phyloP scores from a whole-genome alignment of 2,113 vertebrate species.

The Neotragus moschatus region DNA sequence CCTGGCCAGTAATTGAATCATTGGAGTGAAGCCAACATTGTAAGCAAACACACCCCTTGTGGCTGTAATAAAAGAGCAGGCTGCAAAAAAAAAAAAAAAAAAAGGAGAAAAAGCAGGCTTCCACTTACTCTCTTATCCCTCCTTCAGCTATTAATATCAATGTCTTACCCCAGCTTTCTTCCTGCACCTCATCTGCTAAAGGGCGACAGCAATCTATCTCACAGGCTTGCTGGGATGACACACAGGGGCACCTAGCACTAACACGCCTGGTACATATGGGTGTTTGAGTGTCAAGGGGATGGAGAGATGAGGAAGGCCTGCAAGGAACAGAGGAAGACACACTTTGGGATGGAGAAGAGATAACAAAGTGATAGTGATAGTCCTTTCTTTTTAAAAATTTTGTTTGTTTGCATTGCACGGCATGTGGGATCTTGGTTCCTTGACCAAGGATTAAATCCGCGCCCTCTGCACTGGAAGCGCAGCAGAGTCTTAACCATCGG shows the following conservation, averaged over 20 bases:
- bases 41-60: conserved; percentile 8
- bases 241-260: neutral
- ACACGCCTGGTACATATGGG: neutral
- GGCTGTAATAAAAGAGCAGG: neutral
- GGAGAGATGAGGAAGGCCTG: neutral
- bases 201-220: neutral
- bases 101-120: neutral
- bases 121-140: neutral
- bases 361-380: neutral
- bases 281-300: neutral
- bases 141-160: neutral
- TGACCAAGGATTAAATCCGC: neutral
- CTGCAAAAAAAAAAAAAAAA: neutral
- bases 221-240: neutral
- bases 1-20: neutral
- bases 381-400: neutral
- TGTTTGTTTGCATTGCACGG: neutral
- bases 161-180: neutral
- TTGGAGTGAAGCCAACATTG: neutral
- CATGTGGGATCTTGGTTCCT: neutral
- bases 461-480: neutral
- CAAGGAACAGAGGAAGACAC: neutral
- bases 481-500: neutral
- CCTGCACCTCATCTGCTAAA: neutral
- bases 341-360: neutral